These are phyloP conservation scores for Solenopsis fugax DNA, from an alignment of 1,140 invertebrate species.

Conservation along the genomic window DNA sequence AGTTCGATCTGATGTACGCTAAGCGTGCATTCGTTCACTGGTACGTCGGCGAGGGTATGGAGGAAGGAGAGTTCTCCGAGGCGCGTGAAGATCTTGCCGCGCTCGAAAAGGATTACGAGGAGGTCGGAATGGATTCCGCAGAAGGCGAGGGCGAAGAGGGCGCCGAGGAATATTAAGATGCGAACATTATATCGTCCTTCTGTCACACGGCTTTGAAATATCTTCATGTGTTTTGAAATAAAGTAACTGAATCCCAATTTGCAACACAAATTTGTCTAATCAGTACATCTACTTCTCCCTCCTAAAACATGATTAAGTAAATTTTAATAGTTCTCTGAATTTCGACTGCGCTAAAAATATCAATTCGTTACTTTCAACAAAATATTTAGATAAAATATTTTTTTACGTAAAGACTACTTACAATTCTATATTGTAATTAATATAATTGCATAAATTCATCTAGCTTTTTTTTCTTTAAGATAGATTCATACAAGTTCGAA, in stretches of 20 bases:
- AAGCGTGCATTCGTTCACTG: constrained; percentile 75
- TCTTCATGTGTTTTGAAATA: constrained; percentile 64
- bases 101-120: constrained; percentile 73
- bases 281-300: neutral
- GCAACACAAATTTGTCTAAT: constrained; percentile 18
- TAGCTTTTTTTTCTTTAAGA: no score
- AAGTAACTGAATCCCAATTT: constrained; percentile 49
- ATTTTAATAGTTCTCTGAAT: neutral
- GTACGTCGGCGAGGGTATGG: constrained; percentile 76
- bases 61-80: constrained; percentile 74
- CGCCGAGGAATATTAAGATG: constrained; percentile 73
- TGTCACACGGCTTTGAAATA: constrained; percentile 25
- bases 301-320: constrained; percentile 9
- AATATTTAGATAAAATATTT: no score
- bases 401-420: no score
- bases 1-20: constrained; percentile 75
- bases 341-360: neutral
- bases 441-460: no score
- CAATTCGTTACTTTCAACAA: neutral
- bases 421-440: no score
- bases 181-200: neutral
- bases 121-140: constrained; percentile 74
- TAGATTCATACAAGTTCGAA: no score
- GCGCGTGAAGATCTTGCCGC: constrained; percentile 74
- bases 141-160: constrained; percentile 73